Evolutionary conservation across 2,797 vertebrate species (phyloP), one percentile per base, ranked within the genome.

Genomic region (Remorina albescens): DNA sequence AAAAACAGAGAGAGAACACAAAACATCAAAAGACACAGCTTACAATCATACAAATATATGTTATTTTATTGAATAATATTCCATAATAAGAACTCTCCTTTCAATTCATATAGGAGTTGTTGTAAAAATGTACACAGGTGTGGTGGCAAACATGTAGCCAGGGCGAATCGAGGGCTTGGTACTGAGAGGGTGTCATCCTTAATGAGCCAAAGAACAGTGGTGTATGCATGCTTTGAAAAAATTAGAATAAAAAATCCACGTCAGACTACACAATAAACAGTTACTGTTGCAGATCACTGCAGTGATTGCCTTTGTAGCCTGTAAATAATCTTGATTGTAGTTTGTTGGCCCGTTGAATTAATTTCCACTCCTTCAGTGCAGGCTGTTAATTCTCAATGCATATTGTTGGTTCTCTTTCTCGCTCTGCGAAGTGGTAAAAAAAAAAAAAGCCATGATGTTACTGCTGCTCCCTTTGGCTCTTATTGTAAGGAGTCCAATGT

Each of bases 31-130:
- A 74, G 67, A 39, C 71, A 75, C 72, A 2, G 72, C 75, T 86
- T 94, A 94, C 91, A 95, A 94, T 94, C 86, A 94, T 95, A 95
- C 92, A 95, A 95, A 95, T 95, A 94, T 95, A 94, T 92, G 93
- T 93, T 89, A 92, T 86, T 93, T 94, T 92, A 95, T 94, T 95
- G 90, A 92, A 87, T 94, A 93, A 83, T 94, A 93, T 93, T 88
- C 71, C 89, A 88, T 84, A 90, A 88, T 93, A 91, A 89, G 90
- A 93, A 85, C 80, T 83, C 86, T 92, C 84, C 87, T 86, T 91
- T 90, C 71, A 84, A 81, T 88, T 87, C 81, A 90, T 71, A 67
- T 84, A 81, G 83, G 84, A 89, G 89, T 87, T 83, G 85, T 83
- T 89, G 87, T 92, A 93, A 90, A 94, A 94, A 94, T 91, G 78